Base-by-base conservation (phyloP, 2,888 invertebrate species). In the Galeruca laticollis region DNA sequence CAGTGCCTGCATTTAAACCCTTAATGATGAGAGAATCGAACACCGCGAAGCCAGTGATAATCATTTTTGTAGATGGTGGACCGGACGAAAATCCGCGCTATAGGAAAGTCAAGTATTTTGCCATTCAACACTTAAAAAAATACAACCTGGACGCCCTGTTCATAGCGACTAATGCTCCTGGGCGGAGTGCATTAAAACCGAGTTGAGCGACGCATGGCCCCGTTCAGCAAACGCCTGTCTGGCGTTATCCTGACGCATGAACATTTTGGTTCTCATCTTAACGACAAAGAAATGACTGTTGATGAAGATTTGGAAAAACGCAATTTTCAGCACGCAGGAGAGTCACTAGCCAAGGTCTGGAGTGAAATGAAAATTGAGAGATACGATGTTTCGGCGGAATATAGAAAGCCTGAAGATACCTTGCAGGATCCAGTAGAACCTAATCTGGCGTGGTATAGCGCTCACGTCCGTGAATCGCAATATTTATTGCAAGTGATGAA, bases 181-280 rank as follows among this genome's bases (percentile, higher is more conserved):
- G 52, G 0, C 15, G n/a, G 1, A 60, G 60, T 8, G 37, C 59
- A 6, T 66, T n/a, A 21, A 15, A 65, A 65, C 47, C 33, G 65
- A 40, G 57, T 65, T 2, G 59, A 59, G 18, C 4, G 37, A 59
- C 4, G 59, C 3, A 64, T 64, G 64, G 37, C 64, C 13, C 64
- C 64, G 11, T 35, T 64, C 2, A 64, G 64, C 33, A 31, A 68
- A 26, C 76, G 80, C 65, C 71, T 83, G 35, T 62, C 80, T 31
- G 81, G 83, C 9, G 47, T 82, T 3, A 74, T 83, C 64, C 65
- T 84, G 18, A 75, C 76, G 0, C 79, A 81, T 74, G 70, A 68
- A 10, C 9, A 59, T 67, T 70, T 31, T 61, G 67, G 67, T n/a
- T 40, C 80, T 81, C 68, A 79, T 84, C 1, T 84, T 86, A 70